Percentiles rank a stretch among this genome's conserved stretches.
phyloP scores from a whole-genome alignment of 2,797 vertebrate species.

The Pagetopsis macropterus region DNA sequence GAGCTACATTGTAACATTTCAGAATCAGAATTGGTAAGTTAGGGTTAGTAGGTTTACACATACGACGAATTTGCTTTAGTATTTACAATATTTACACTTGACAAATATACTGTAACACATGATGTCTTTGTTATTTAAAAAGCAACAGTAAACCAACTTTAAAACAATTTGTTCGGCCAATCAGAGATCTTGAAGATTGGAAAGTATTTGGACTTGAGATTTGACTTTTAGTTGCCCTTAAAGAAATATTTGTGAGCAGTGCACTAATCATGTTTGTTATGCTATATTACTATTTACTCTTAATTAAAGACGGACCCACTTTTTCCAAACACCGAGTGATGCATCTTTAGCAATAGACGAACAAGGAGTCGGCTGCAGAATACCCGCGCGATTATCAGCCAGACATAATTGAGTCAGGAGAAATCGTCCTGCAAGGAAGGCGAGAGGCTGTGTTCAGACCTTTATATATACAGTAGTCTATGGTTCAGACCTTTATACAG shows the following conservation, averaged over 20 bases:
- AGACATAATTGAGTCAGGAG: conserved; percentile 58
- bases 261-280: background rate
- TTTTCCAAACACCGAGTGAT: conserved; percentile 23
- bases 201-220: too few relatives aligned
- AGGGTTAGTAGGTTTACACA: too few relatives aligned
- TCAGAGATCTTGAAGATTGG: background rate
- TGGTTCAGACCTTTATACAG: too few relatives aligned
- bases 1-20: too few relatives aligned
- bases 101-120: background rate
- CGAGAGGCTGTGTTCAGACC: too few relatives aligned
- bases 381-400: conserved; percentile 76
- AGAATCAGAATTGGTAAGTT: too few relatives aligned
- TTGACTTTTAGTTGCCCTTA: too few relatives aligned
- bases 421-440: background rate
- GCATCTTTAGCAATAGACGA: conserved; percentile 39
- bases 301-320: too few relatives aligned
- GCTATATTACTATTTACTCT: background rate
- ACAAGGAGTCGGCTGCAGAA: conserved; percentile 27
- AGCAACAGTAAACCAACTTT: background rate
- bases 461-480: too few relatives aligned
- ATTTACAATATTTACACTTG: too few relatives aligned
- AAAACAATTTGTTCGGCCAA: background rate
- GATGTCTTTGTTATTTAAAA: background rate
- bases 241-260: too few relatives aligned
- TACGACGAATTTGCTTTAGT: too few relatives aligned